phyloP scores from a whole-genome alignment of 2,113 vertebrate species.

The Brachyistius frenatus region DNA sequence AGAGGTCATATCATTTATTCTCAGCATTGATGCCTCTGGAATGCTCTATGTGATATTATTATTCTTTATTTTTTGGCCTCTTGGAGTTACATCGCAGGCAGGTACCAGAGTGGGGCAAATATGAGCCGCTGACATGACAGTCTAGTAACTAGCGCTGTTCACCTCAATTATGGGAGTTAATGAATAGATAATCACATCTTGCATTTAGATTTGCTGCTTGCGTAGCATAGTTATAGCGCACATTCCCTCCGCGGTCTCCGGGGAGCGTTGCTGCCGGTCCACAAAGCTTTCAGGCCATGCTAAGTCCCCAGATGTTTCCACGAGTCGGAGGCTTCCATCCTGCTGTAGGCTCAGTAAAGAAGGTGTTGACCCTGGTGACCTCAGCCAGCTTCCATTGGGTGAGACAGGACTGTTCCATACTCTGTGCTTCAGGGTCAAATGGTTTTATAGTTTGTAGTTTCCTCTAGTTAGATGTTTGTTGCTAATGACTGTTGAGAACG shows the following conservation, averaged over 20 bases:
- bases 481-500: slow-evolving; percentile 69
- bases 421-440: slow-evolving; percentile 79
- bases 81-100: slow-evolving; percentile 10
- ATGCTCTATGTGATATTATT: slow-evolving; percentile 50
- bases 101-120: slow-evolving; percentile 39
- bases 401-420: slow-evolving; percentile 57
- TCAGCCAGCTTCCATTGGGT: slow-evolving; percentile 65
- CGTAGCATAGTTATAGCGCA: slow-evolving; percentile 11
- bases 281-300: slow-evolving; percentile 66
- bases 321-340: slow-evolving; percentile 53
- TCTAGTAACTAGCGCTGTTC: slow-evolving; percentile 31
- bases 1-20: slow-evolving; percentile 81
- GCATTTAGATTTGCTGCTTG: slow-evolving; percentile 49
- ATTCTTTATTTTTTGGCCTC: background rate
- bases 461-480: slow-evolving; percentile 76
- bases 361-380: slow-evolving; percentile 79
- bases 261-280: slow-evolving; percentile 58
- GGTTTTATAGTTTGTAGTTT: slow-evolving; percentile 79
- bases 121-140: slow-evolving; percentile 25
- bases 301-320: slow-evolving; percentile 55
- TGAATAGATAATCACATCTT: slow-evolving; percentile 63
- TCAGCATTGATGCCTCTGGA: slow-evolving; percentile 57
- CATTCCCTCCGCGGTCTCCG: slow-evolving; percentile 7
- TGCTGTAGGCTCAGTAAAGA: slow-evolving; percentile 73
- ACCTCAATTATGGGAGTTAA: slow-evolving; percentile 73